A percentile compares a stretch with the other conserved stretches of the same genome.
Evolutionary conservation across 1,140 invertebrate species (phyloP).

Genomic region (Leptinotarsa texana): DNA sequence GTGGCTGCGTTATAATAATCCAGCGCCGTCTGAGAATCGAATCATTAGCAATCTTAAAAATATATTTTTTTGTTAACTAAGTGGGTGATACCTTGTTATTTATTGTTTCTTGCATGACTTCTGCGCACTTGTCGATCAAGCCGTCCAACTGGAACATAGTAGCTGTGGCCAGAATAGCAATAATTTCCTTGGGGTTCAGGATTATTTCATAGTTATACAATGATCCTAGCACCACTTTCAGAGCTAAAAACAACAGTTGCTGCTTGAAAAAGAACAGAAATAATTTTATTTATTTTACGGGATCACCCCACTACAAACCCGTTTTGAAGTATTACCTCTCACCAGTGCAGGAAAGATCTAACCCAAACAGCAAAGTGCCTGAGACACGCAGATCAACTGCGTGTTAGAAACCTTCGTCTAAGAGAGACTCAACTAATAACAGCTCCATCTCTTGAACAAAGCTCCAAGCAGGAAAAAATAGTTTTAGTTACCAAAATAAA

Average conservation of each 20-base stretch:
- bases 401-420: too few relatives aligned
- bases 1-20: slow-evolving; percentile 71
- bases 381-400: too few relatives aligned
- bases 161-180: slow-evolving; percentile 75
- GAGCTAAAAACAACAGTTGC: slow-evolving; percentile 55
- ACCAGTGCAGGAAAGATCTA: too few relatives aligned
- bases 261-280: too few relatives aligned
- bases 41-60: neutral
- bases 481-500: too few relatives aligned
- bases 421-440: too few relatives aligned
- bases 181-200: slow-evolving; percentile 71
- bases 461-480: too few relatives aligned
- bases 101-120: slow-evolving; percentile 77
- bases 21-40: slow-evolving; percentile 63
- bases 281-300: too few relatives aligned
- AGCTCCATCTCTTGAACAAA: too few relatives aligned
- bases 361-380: too few relatives aligned
- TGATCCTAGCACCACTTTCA: slow-evolving; percentile 75
- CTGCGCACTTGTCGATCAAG: slow-evolving; percentile 74
- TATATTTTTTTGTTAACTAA: slow-evolving; percentile 17
- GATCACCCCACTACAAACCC: too few relatives aligned
- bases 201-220: slow-evolving; percentile 79
- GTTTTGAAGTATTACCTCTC: too few relatives aligned
- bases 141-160: slow-evolving; percentile 76
- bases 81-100: slow-evolving; percentile 60